phyloP scores from a whole-genome alignment of 2,113 vertebrate genomes.

The Tricholaema leucomelas region DNA sequence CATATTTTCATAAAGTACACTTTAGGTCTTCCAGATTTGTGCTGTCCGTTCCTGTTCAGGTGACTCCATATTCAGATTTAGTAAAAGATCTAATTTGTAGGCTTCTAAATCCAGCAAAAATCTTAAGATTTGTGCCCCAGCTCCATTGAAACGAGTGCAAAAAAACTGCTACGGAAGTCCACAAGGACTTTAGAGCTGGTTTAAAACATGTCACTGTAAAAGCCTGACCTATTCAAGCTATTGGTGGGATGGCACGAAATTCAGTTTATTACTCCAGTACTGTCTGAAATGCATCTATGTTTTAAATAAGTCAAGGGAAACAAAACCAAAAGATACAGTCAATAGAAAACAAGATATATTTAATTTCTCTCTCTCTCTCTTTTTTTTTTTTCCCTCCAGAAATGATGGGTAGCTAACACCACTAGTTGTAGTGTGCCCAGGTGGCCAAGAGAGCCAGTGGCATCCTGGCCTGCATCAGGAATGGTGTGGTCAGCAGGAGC shows the following conservation, averaged over 20 bases:
- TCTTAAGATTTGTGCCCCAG: background rate
- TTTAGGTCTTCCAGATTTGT: background rate
- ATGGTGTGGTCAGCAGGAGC: no score
- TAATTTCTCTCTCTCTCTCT: background rate
- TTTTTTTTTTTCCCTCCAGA: background rate
- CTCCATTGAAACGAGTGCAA: background rate
- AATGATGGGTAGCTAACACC: background rate
- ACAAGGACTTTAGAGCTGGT: background rate
- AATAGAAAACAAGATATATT: background rate
- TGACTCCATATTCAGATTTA: background rate
- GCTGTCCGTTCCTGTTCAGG: background rate
- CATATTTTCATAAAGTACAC: background rate
- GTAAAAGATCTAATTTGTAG: background rate
- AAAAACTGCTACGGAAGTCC: background rate
- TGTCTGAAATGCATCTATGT: background rate
- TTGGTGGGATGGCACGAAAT: background rate
- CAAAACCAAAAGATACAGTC: background rate
- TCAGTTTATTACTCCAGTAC: background rate
- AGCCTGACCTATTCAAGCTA: background rate
- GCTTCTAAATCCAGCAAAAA: background rate
- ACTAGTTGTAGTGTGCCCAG: fast-evolving
- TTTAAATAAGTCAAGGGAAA: background rate
- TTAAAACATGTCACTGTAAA: background rate
- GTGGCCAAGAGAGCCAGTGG: no score
- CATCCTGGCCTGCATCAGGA: no score